Conservation (phyloP, 2,888 invertebrate species). For the Lasioglossum lativentre region DNA sequence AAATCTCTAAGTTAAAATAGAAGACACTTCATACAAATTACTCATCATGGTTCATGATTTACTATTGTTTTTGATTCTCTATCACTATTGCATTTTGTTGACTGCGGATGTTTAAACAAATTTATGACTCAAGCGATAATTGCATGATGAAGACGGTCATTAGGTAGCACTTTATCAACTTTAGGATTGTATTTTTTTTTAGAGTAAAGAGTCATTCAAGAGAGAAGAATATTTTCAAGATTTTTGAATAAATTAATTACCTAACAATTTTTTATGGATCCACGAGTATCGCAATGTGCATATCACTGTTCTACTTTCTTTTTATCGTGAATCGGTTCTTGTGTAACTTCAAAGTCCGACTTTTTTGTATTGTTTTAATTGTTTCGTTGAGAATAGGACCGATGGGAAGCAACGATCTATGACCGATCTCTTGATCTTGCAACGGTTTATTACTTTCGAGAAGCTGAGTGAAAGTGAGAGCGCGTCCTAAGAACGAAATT, state of each 20-base stretch:
- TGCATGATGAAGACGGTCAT: background rate
- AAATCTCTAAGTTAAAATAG: background rate
- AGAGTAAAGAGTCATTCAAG: too few relatives aligned
- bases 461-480: constrained; percentile 15
- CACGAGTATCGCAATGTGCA: background rate
- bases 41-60: background rate
- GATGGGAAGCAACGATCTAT: background rate
- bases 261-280: background rate
- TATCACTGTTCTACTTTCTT: background rate
- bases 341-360: background rate
- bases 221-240: background rate
- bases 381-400: background rate
- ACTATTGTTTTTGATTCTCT: background rate
- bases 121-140: background rate
- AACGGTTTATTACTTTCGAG: constrained; percentile 11
- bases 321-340: background rate
- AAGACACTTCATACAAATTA: background rate
- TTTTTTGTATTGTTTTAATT: background rate
- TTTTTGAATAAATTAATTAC: background rate
- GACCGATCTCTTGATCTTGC: background rate
- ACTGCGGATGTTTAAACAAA: background rate
- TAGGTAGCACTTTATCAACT: too few relatives aligned
- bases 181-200: too few relatives aligned
- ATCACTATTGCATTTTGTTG: background rate
- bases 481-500: background rate